Evolutionary conservation across 2,797 vertebrate genomes (phyloP).

Genomic region (Florisuga fusca): DNA sequence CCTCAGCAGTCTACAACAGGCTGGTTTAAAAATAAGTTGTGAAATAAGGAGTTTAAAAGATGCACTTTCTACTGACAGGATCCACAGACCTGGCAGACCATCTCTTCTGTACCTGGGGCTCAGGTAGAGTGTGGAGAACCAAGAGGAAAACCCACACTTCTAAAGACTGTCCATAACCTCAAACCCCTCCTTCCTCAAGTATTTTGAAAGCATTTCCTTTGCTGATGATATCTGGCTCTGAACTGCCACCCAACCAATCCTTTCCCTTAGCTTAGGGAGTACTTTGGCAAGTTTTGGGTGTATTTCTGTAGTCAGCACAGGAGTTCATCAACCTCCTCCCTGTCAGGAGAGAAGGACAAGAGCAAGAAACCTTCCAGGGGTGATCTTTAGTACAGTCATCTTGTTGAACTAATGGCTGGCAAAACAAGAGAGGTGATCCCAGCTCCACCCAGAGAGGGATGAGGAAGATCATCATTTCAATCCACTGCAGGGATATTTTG

Average conservation of each 20-base stretch:
- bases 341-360: neutral
- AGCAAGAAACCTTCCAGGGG: neutral
- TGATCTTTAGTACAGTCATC: neutral
- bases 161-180: neutral
- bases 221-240: neutral
- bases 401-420: neutral
- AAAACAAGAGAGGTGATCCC: neutral
- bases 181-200: neutral
- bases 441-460: neutral
- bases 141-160: neutral
- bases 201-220: neutral
- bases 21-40: neutral
- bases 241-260: neutral
- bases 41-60: neutral
- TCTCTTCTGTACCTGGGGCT: neutral
- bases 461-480: neutral
- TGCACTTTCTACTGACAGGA: neutral
- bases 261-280: neutral
- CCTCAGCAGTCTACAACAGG: neutral
- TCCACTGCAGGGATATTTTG: neutral
- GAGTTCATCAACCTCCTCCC: neutral
- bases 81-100: neutral
- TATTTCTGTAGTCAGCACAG: neutral
- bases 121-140: neutral
- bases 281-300: neutral